Evolutionary conservation across 2,888 invertebrate species (phyloP), one percentile per base, ranked within the genome.

Genomic region (Sinhomidia bicolor): DNA sequence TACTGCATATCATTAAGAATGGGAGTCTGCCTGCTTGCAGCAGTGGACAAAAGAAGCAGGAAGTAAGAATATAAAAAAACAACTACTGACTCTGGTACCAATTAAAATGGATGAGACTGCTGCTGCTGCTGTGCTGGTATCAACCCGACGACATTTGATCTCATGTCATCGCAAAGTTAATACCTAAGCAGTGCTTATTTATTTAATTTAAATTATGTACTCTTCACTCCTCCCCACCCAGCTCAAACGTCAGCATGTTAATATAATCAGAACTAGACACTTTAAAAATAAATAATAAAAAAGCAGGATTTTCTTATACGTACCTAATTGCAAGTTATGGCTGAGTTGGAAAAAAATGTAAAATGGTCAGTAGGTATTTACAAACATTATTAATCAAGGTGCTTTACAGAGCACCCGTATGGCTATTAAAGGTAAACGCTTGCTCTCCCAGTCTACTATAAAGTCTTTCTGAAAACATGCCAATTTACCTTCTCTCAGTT

Each of bases 401-500:
- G 51, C 29, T 62, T 14, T 62, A 1, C 62, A 32, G 32, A 10
- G 62, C 12, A 65, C 36, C 65, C 17, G 36, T 36, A 44, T 26
- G 26, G 23, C 47, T 32, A 71, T 71, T 71, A 76, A 54, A 26
- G 5, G 32, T 54, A 78, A 54, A 78, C 20, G 32, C 17, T 54
- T 29, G 51, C 17, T 51, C 44, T 23, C 62, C 17, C 20, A 23
- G 9, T 68, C 29, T 17, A 0, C 36, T 14, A 51, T n/a, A 78
- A 54, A 17, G 10, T 78, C 17, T 32, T 20, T n/a, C n/a, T n/a
- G n/a, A 51, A 51, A 78, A 81, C 81, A 62, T 29, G 65, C 65
- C 62, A 41, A 81, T 81, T 81, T 65, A 20, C 65, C 29, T n/a
- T n/a, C 26, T 71, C 44, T 41, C 44, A 44, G 71, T 36, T 32